phyloP scores from a whole-genome alignment of 2,113 vertebrate genomes.

The Chaetorhynchus papuensis region DNA sequence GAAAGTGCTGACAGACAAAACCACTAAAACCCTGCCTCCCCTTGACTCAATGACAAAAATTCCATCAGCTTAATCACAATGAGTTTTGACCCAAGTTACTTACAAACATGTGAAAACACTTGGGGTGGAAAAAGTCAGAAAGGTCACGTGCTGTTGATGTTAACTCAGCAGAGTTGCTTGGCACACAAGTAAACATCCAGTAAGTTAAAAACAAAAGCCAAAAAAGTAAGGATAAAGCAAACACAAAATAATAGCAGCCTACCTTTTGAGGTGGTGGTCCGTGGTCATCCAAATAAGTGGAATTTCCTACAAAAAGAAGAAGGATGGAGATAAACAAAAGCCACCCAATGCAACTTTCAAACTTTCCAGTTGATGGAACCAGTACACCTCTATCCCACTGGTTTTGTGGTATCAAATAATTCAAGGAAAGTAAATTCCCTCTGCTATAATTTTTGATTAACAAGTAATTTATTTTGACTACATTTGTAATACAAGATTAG shows the following conservation, averaged over 20 bases:
- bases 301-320: conserved; percentile 79
- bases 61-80: background rate
- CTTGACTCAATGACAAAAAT: background rate
- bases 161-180: background rate
- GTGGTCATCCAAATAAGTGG: conserved; percentile 93
- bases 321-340: conserved; percentile 13
- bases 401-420: background rate
- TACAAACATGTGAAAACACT: background rate
- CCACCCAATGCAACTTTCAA: background rate
- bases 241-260: conserved; percentile 21
- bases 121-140: accelerated
- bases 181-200: background rate
- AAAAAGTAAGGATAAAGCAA: background rate
- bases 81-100: background rate
- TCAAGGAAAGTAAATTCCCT: background rate
- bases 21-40: background rate
- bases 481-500: background rate
- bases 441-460: background rate
- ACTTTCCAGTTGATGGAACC: background rate
- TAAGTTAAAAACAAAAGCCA: background rate
- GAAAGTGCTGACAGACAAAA: background rate
- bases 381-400: background rate
- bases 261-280: conserved; percentile 86
- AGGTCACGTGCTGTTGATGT: background rate
- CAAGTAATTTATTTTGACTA: background rate